phyloP scores from a whole-genome alignment of 2,888 invertebrate species.

The Zhuqinia jingwanae region DNA sequence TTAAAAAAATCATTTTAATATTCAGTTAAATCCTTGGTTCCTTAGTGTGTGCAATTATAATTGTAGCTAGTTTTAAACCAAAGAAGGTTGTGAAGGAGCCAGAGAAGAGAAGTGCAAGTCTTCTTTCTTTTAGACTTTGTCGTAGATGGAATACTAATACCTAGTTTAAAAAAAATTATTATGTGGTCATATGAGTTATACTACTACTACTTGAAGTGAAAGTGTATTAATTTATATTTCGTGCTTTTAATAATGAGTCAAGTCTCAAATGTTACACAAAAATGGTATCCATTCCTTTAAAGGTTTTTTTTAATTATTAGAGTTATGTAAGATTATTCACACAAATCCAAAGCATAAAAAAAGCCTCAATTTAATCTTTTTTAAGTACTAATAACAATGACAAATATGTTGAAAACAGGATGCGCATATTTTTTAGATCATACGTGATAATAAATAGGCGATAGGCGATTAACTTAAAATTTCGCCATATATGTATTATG shows the following conservation, averaged over 20 bases:
- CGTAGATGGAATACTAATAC: not conserved
- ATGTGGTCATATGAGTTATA: too few species aligned
- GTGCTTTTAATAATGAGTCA: conserved; percentile 8
- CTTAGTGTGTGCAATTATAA: conserved; percentile 19
- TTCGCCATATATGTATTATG: too few species aligned
- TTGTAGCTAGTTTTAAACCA: conserved; percentile 35
- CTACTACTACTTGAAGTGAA: not conserved
- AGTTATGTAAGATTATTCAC: not conserved
- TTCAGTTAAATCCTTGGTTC: not conserved
- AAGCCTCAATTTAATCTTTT: too few species aligned
- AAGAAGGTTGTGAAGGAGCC: conserved; percentile 38
- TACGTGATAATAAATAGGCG: too few species aligned
- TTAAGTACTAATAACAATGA: too few species aligned
- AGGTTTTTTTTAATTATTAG: not conserved
- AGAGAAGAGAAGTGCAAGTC: not conserved
- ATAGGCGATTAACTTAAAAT: too few species aligned
- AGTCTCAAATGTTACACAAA: conserved; percentile 54
- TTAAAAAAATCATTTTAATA: not conserved
- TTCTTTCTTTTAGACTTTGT: not conserved
- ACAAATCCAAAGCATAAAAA: too few species aligned
- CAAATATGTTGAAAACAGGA: too few species aligned
- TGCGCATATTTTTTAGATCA: too few species aligned
- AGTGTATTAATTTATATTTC: not conserved
- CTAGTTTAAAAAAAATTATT: not conserved
- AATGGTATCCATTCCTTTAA: conserved; percentile 58